These are phyloP conservation scores for Lemur catta DNA, from an alignment of 2,797 vertebrate genomes.

Conservation along the genomic window DNA sequence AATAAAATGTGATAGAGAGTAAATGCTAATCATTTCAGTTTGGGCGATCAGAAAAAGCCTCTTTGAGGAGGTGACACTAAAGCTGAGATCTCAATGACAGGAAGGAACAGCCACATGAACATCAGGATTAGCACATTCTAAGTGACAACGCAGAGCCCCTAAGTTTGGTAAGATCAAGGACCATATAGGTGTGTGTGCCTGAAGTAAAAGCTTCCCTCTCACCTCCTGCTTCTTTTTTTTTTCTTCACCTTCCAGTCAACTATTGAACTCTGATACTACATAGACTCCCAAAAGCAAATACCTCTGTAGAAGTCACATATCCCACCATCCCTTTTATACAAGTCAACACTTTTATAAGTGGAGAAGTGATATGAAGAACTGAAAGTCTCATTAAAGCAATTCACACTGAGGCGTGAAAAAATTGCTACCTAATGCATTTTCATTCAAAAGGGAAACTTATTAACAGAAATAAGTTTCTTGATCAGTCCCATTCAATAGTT, in stretches of 20 bases:
- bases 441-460: neutral
- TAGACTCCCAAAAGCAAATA: neutral
- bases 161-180: neutral
- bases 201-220: neutral
- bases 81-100: neutral
- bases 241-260: neutral
- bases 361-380: neutral
- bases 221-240: neutral
- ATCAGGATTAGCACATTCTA: neutral
- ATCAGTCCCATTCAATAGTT: neutral
- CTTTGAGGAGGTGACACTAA: neutral
- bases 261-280: neutral
- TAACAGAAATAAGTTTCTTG: neutral
- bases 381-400: neutral
- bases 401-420: neutral
- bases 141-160: neutral
- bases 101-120: neutral
- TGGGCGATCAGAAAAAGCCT: neutral
- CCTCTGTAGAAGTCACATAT: neutral
- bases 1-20: neutral
- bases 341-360: neutral
- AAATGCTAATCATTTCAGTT: neutral
- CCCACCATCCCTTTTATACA: neutral
- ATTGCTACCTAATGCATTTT: neutral
- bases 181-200: neutral